Conservation (phyloP, 2,113 vertebrate species). For the Athene noctua region DNA sequence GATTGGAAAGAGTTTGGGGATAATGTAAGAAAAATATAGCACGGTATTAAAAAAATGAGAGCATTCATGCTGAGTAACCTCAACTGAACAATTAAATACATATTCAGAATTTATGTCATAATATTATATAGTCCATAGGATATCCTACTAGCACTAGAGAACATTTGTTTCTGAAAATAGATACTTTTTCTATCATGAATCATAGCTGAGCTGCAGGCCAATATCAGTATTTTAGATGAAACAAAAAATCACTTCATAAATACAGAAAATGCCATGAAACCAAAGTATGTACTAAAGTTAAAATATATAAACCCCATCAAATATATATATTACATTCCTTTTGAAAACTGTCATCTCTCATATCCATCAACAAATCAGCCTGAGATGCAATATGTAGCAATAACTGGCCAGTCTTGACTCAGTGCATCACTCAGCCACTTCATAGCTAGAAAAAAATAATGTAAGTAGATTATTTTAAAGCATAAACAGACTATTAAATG, state of each 20-base stretch:
- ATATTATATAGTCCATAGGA: background rate
- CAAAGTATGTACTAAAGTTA: background rate
- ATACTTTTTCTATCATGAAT: background rate
- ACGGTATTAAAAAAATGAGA: background rate
- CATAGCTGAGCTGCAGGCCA: background rate
- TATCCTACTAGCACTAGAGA: background rate
- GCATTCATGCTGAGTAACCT: background rate
- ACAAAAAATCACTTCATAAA: background rate
- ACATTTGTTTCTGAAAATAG: background rate
- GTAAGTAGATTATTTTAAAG: background rate
- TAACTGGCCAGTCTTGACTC: constrained; percentile 7
- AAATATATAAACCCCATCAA: background rate
- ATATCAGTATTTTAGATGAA: constrained; percentile 3
- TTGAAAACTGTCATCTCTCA: constrained; percentile 8
- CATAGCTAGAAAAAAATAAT: constrained; percentile 2
- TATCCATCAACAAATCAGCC: constrained; percentile 11
- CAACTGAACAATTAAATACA: background rate
- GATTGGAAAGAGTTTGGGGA: background rate
- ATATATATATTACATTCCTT: constrained; percentile 1
- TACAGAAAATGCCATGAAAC: constrained; percentile 13
- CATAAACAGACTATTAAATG: constrained; percentile 7
- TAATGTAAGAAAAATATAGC: background rate
- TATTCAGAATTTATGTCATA: background rate
- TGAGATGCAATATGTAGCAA: background rate
- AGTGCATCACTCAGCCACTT: background rate